phyloP scores from a whole-genome alignment of 2,113 vertebrate species.

The Pelecanus crispus region DNA sequence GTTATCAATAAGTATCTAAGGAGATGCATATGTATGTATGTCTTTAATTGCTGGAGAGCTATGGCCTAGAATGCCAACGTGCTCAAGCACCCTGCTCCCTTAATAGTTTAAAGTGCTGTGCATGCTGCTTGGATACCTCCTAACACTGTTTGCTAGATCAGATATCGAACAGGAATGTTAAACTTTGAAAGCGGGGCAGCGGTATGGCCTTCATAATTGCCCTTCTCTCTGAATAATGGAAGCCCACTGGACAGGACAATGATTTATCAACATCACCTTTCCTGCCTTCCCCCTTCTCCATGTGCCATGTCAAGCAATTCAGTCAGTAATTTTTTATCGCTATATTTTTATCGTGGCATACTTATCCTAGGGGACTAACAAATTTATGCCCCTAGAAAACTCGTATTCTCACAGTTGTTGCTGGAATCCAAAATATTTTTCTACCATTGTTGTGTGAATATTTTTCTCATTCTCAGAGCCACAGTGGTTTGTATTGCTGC shows the following conservation, averaged over 20 bases:
- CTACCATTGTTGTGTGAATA: neutral
- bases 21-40: neutral
- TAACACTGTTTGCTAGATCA: conserved; percentile 66
- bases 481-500: neutral
- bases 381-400: neutral
- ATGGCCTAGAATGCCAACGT: neutral
- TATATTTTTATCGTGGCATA: neutral
- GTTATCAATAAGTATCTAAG: neutral
- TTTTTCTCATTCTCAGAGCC: neutral
- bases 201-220: conserved; percentile 67
- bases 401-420: neutral
- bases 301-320: neutral
- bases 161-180: conserved; percentile 63
- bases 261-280: conserved; percentile 50
- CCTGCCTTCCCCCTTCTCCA: neutral
- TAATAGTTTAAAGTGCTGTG: conserved; percentile 47
- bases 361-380: neutral
- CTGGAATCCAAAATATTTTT: conserved; percentile 5
- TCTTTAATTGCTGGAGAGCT: conserved; percentile 18
- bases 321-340: neutral
- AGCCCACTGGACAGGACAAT: conserved; percentile 46
- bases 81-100: conserved; percentile 19
- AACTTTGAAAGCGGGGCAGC: conserved; percentile 54
- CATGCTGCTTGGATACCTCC: conserved; percentile 54
- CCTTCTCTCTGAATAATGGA: conserved; percentile 66